Evolutionary conservation across 2,113 vertebrate genomes (phyloP), one percentile per base, ranked within the genome.

Genomic region (Psittacus erithacus): DNA sequence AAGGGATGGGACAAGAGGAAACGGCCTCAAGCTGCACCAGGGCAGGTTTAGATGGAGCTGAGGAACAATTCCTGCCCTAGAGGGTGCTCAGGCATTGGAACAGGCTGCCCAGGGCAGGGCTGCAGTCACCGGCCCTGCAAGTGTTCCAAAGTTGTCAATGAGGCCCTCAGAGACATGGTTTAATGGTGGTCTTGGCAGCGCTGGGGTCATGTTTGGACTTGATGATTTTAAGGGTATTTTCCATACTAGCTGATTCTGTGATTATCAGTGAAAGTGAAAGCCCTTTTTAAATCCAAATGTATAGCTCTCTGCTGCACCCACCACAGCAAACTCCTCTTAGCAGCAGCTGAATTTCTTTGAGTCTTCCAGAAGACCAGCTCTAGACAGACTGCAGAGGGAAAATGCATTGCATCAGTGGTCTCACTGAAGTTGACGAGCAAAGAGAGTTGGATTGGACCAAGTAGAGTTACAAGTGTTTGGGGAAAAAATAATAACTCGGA

Each of bases 41-140:
- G 16, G 16, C 2, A 53, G 16, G 16, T 11, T 53, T 53, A 17
- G 16, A 17, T 53, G 10, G 28, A 29, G 10, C 11, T 53, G 16
- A 17, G 16, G 25, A 53, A 11, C 10, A 53, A 28, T 53, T 53
- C 17, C 52, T 53, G 11, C 52, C 28, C 16, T 10, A 11, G 17
- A 29, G 52, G 16, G 17, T 53, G 28, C 27, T 53, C 52, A 29
- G 28, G 28, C 52, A 29, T 11, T 29, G 16, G 4, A 53, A 29
- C 52, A 53, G 28, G 28, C 50, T 53, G 50, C 2, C 52, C 52
- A 29, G 28, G 10, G 17, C 17, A 53, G 17, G 11, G 52, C 13
- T 17, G 17, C 4, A 29, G 10, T 53, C 52, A 11, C 28, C 0
- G 1, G 11, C 52, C 28, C 28, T 29, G 52, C 4, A 11, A 53